Base-by-base conservation (phyloP, 2,113 vertebrate species). In the Chionodraco myersi region DNA sequence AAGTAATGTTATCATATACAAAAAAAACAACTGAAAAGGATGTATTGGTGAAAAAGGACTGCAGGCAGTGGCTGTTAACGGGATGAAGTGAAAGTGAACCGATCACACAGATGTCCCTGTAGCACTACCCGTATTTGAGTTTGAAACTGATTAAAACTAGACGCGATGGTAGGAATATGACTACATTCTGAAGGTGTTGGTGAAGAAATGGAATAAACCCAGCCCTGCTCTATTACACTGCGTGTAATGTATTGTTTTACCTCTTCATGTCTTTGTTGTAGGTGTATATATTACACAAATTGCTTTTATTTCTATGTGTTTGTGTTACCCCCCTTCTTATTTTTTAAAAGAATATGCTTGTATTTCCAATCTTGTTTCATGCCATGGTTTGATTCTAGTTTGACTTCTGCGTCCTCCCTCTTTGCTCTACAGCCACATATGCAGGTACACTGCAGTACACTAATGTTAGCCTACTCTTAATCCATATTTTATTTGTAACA, bases 241-340 rank as follows among this genome's bases (percentile, higher is more conserved):
- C 59, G 68, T 83, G 36, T 6, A 41, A 41, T 75, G 59, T 30
- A 41, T 45, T 82, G 63, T 82, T 66, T 77, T 57, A 74, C 44
- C 52, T 62, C 26, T 80, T 64, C 48, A 65, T 48, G 1, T 72
- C 10, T 30, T 72, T 76, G 30, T 75, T 66, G 10, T 84, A 72
- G 83, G 62, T 83, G 54, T 67, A 62, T 83, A 68, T 63, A 60
- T 62, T 78, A 49, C 54, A 69, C 63, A 23, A 4, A 60, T 30
- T 45, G 21, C 23, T 72, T 69, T 60, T 6, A 49, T 72, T 63
- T 75, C 59, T 69, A 47, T 75, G 21, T 59, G 5, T 13, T 36
- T 63, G 44, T 76, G 30, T 60, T 47, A 7, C n/a, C 44, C 7
- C 26, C 16, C n/a, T 30, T 30, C 3, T 51, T 0, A 5, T 57